Base-by-base conservation (phyloP, 92 coral and sea anemone species). In the Anthopleura xanthogrammica region DNA sequence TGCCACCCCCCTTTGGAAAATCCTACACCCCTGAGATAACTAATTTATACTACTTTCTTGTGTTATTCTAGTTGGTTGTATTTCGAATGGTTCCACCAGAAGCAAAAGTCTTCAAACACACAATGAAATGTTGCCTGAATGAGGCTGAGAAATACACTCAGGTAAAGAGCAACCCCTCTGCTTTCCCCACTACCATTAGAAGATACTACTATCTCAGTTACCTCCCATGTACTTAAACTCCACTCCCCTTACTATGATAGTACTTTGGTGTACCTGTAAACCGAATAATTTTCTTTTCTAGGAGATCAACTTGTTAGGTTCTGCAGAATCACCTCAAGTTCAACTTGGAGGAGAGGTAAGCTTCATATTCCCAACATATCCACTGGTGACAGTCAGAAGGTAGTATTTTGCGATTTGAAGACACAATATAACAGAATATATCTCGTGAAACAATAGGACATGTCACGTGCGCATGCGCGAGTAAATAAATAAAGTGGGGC, bases 271-370 rank as follows among this genome's bases (percentile, higher is more conserved):
- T 64, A 29, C 1, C 36, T 5, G 36, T 10, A 2, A 7, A 64
- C 72, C 36, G 8, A 2, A 13, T 29, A 11, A 54, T 54, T 54
- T 87, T 24, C 70, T 73, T 48, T 43, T 62, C 12, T 77, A 95
- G 98, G 98, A 93, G 83, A 83, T 95, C 74, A 85, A 77, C 81
- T 85, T 95, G 86, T 86, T 92, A 10, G 98, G 98, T 75, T 92
- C 98, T 52, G 92, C 95, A 16, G 98, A 93, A 75, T 77, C 76
- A 0, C 98, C 98, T 22, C 87, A 86, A 50, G 64, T 93, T 16
- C 97, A 88, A 39, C 86, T 93, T 12, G 93, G 88, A 79, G 83
- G 87, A 60, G 92, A 89, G 92, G 97, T 92, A 42, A 62, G 70
- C 70, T 5, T 60, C 20, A 62, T 20, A n/a, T 11, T 62, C 23